Conservation (phyloP, 1,140 invertebrate species). For the Lordiphosa stackelbergi region DNA sequence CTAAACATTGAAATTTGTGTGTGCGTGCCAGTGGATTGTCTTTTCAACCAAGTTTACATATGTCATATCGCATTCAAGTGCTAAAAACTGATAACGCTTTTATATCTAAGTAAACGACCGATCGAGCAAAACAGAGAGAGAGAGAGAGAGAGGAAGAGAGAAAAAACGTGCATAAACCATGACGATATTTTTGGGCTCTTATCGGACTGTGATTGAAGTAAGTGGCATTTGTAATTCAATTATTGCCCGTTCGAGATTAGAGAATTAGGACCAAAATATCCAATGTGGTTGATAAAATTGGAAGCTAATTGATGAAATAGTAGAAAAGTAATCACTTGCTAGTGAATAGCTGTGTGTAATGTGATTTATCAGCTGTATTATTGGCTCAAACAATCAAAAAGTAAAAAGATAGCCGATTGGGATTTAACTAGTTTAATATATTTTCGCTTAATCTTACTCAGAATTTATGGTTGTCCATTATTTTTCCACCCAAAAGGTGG, state of each 20-base stretch:
- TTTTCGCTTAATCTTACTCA: no score
- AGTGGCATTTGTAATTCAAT: slow-evolving; percentile 50
- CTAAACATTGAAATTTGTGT: slow-evolving; percentile 45
- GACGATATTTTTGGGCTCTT: slow-evolving; percentile 36
- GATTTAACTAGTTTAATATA: no score
- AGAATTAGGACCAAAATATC: not conserved
- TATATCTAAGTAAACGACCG: not conserved
- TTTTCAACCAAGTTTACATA: slow-evolving; percentile 1
- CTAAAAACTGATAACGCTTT: slow-evolving; percentile 49
- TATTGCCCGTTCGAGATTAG: slow-evolving; percentile 42
- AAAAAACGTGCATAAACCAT: slow-evolving; percentile 6
- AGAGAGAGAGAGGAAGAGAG: not conserved
- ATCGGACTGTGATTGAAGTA: slow-evolving; percentile 52
- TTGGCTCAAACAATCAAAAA: no score
- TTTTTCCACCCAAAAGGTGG: no score
- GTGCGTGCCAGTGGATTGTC: slow-evolving; percentile 29
- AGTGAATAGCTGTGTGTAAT: no score
- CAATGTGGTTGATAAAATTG: no score
- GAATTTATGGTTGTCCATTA: no score
- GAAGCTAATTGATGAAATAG: no score
- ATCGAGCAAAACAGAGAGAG: slow-evolving; percentile 3
- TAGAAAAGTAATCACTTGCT: no score
- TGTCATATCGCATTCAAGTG: slow-evolving; percentile 29
- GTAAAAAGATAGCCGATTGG: no score
- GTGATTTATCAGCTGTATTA: no score